Evolutionary conservation across 2,888 invertebrate species (phyloP).

Genomic region (Keiferia lycopersicella): DNA sequence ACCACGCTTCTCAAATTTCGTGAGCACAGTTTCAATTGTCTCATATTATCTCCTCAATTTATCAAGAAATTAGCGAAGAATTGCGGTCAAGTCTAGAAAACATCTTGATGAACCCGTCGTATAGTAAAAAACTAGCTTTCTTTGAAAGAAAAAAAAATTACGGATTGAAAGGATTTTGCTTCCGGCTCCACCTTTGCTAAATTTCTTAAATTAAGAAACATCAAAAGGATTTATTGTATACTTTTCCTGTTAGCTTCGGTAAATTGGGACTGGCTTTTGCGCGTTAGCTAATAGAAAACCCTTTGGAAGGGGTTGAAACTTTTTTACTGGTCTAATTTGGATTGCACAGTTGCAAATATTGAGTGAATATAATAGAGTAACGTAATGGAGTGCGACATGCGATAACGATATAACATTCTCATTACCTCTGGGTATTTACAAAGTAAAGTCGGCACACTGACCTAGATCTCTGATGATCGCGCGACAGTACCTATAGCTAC

Average conservation of each 20-base stretch:
- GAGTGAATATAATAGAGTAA: neutral
- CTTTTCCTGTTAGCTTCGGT: slow-evolving; percentile 5
- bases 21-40: neutral
- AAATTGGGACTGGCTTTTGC: neutral
- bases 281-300: neutral
- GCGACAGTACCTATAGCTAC: slow-evolving; percentile 48
- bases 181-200: slow-evolving; percentile 2
- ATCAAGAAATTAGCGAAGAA: slow-evolving; percentile 7
- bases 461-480: slow-evolving; percentile 68
- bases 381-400: slow-evolving; percentile 24
- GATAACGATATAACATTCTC: slow-evolving; percentile 25
- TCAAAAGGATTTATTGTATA: neutral
- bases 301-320: neutral
- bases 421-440: slow-evolving; percentile 33
- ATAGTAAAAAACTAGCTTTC: neutral
- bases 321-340: neutral
- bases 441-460: slow-evolving; percentile 53
- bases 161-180: neutral
- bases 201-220: neutral
- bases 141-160: neutral
- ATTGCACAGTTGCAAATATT: neutral
- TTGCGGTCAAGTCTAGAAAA: neutral
- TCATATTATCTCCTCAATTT: slow-evolving; percentile 1
- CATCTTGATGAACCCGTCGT: neutral
- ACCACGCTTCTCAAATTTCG: slow-evolving; percentile 28